phyloP scores from a whole-genome alignment of 2,797 vertebrate species.

The Coranthus polyacanthus region DNA sequence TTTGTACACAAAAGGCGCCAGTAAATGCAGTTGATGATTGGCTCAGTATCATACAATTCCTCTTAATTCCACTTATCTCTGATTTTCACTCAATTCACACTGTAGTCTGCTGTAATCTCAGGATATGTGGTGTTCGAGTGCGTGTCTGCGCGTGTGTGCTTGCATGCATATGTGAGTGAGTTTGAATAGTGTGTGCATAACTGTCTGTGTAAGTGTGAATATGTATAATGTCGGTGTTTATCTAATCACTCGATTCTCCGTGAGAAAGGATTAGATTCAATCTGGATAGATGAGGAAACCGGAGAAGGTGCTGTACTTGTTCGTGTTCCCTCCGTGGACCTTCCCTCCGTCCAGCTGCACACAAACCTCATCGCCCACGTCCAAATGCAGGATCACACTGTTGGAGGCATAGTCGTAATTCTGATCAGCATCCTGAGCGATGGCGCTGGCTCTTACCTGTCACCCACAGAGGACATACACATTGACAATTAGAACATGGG shows the following conservation, averaged over 20 bases:
- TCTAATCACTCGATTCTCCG: slow-evolving; percentile 4
- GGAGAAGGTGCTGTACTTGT: slow-evolving; percentile 98
- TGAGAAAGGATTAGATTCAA: slow-evolving; percentile 76
- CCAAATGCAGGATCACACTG: slow-evolving; percentile 96
- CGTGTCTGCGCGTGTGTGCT: slow-evolving; percentile 47
- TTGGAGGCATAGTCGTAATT: slow-evolving; percentile 99
- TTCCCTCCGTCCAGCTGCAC: slow-evolving; percentile 97
- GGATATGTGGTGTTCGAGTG: slow-evolving; percentile 25
- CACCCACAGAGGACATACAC: slow-evolving; percentile 66
- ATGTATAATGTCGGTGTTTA: slow-evolving; percentile 19
- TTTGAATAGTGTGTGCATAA: neutral
- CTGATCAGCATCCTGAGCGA: slow-evolving; percentile 97
- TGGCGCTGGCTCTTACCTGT: slow-evolving; percentile 96
- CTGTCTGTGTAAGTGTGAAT: slow-evolving; percentile 30
- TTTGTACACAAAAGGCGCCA: slow-evolving; percentile 59
- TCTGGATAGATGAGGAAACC: slow-evolving; percentile 98
- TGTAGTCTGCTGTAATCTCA: slow-evolving; percentile 51
- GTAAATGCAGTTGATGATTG: slow-evolving; percentile 53
- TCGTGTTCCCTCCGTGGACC: slow-evolving; percentile 96
- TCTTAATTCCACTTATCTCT: slow-evolving; percentile 40
- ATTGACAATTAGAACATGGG: slow-evolving; percentile 71
- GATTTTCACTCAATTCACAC: slow-evolving; percentile 36
- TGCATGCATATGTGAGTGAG: slow-evolving; percentile 59
- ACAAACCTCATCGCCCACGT: slow-evolving; percentile 95
- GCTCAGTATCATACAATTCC: slow-evolving; percentile 58